phyloP scores from a whole-genome alignment of 1,140 invertebrate species.

The Hypothenemus hampei region DNA sequence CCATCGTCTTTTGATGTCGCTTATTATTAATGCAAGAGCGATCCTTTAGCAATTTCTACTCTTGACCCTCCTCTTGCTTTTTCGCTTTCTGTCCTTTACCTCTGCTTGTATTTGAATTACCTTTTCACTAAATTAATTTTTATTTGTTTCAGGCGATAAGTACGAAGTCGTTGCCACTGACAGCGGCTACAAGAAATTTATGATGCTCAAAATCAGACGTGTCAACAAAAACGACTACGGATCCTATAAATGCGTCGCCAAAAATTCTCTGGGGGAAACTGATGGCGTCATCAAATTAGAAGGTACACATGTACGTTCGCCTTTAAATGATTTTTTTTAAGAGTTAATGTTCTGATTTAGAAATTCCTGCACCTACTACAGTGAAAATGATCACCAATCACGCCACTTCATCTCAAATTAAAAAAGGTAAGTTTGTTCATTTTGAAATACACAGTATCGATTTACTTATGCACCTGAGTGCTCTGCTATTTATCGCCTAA shows the following conservation, averaged over 20 bases:
- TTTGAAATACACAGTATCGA: too few relatives aligned
- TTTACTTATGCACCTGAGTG: too few relatives aligned
- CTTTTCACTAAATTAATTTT: too few relatives aligned
- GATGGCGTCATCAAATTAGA: constrained; percentile 89
- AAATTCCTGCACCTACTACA: constrained; percentile 44
- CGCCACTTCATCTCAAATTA: constrained; percentile 35
- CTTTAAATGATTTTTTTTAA: background rate
- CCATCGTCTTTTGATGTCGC: background rate
- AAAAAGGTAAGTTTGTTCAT: constrained; percentile 37
- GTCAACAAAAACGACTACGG: constrained; percentile 76
- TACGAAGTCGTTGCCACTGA: constrained; percentile 75
- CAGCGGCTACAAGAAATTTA: constrained; percentile 79
- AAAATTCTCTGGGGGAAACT: constrained; percentile 89
- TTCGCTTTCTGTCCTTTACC: too few relatives aligned
- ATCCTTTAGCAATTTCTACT: constrained; percentile 2
- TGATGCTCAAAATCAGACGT: constrained; percentile 81
- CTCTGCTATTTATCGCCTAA: too few relatives aligned
- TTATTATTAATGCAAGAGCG: constrained; percentile 14
- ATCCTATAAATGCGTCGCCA: constrained; percentile 87
- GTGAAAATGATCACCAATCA: constrained; percentile 36
- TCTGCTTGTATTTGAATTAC: too few relatives aligned
- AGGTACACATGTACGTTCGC: constrained; percentile 56
- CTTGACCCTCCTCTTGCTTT: constrained; percentile 1
- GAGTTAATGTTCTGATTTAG: constrained; percentile 33
- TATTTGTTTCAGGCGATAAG: constrained; percentile 67